Conservation (phyloP, 2,113 vertebrate genomes). For the Athene cunicularia region DNA sequence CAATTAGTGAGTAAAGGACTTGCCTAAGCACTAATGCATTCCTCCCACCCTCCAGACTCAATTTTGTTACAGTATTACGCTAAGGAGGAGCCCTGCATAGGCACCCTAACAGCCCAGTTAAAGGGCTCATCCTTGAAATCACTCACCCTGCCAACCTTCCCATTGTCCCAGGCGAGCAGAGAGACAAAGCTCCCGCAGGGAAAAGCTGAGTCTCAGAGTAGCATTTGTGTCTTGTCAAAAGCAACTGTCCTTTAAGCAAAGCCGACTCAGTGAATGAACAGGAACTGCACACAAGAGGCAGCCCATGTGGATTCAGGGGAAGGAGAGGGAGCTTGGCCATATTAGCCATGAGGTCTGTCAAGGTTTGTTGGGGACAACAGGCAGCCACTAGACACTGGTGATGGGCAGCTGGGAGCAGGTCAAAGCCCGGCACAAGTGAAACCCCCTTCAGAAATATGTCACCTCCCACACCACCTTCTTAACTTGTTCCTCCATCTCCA, state of each 20-base stretch:
- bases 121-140: not conserved
- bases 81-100: not conserved
- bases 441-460: not conserved
- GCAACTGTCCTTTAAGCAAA: not conserved
- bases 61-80: not conserved
- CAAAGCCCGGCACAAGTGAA: not conserved
- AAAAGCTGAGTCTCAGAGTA: not conserved
- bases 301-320: not conserved
- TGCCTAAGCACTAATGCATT: not conserved
- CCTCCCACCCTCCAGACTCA: not conserved
- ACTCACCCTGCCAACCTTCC: not conserved
- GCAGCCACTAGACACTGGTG: not conserved
- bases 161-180: not conserved
- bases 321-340: not conserved
- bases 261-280: fast-evolving
- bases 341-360: not conserved
- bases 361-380: not conserved
- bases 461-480: not conserved
- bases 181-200: not conserved
- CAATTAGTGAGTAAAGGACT: not conserved
- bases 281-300: fast-evolving
- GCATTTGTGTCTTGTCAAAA: not conserved
- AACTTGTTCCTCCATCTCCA: not conserved
- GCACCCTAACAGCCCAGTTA: not conserved
- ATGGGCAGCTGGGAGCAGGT: not conserved